Evolutionary conservation across 35 echinoderm and acorn worm species (phyloP).

Genomic region (Apostichopus parvimensis): DNA sequence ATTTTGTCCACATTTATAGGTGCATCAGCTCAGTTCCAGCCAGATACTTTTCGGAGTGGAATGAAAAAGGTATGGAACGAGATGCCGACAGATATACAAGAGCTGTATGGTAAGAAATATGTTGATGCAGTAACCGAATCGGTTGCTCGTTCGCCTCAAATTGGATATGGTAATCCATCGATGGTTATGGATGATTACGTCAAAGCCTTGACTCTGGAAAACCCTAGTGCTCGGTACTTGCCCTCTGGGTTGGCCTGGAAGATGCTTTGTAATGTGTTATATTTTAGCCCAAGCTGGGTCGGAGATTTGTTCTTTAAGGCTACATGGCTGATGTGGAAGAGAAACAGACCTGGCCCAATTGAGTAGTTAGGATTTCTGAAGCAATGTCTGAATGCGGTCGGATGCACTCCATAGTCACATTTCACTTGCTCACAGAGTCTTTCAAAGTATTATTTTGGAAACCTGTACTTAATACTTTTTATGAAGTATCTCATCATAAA

Average conservation of each 20-base stretch:
- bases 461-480: no score
- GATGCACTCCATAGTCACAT: no score
- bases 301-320: constrained; percentile 21
- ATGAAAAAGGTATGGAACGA: constrained; percentile 25
- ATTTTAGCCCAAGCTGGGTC: constrained; percentile 28
- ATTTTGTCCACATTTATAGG: constrained; percentile 13
- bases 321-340: background rate
- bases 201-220: constrained; percentile 48
- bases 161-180: background rate
- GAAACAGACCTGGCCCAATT: background rate
- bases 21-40: constrained; percentile 48
- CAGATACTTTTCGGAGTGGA: constrained; percentile 20
- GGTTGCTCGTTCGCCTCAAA: background rate
- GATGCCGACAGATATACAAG: constrained; percentile 42
- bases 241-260: constrained; percentile 31
- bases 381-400: no score
- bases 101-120: constrained; percentile 69
- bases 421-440: no score
- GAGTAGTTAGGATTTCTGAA: no score
- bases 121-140: constrained; percentile 1
- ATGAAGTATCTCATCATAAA: no score
- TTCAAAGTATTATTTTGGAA: no score
- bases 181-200: constrained; percentile 28
- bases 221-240: constrained; percentile 50
- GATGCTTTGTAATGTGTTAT: background rate